Evolutionary conservation across 2,797 vertebrate species (phyloP).

Genomic region (Aulostomus chinensis): DNA sequence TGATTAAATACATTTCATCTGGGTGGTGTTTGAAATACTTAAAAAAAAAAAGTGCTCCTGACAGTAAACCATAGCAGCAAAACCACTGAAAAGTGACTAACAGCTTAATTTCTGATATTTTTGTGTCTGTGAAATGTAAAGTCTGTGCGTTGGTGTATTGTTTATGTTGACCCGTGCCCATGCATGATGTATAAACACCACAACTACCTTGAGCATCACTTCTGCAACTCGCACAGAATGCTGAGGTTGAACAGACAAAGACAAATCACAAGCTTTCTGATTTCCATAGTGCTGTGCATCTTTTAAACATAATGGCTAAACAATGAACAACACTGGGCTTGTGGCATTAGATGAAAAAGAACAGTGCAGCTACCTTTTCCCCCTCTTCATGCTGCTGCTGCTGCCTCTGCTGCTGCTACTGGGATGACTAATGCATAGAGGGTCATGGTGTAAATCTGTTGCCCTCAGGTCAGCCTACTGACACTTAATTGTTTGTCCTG

Average conservation of each 20-base stretch:
- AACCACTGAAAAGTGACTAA: too few relatives aligned
- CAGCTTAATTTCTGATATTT: too few relatives aligned
- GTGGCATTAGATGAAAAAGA: constrained; percentile 48
- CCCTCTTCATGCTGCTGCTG: constrained; percentile 35
- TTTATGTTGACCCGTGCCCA: neutral
- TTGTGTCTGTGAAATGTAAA: constrained; percentile 16
- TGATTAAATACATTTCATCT: constrained; percentile 86
- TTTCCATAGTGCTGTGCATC: constrained; percentile 75
- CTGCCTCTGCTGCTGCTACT: constrained; percentile 47
- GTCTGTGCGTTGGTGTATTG: neutral
- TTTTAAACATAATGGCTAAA: constrained; percentile 79
- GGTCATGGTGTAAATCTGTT: constrained; percentile 77
- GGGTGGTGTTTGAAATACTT: constrained; percentile 83
- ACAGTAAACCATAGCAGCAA: constrained; percentile 72
- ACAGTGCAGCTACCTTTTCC: constrained; percentile 7
- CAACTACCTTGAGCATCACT: constrained; percentile 26
- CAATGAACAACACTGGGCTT: constrained; percentile 73
- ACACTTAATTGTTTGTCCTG: constrained; percentile 83
- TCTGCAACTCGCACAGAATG: constrained; percentile 37
- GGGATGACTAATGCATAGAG: constrained; percentile 71
- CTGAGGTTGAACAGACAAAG: constrained; percentile 63
- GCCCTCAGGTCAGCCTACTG: constrained; percentile 75
- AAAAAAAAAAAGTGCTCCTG: constrained; percentile 78
- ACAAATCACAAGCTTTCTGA: constrained; percentile 60
- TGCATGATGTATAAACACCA: constrained; percentile 17